A percentile compares a stretch with the other conserved stretches of the same genome.
phyloP scores from a whole-genome alignment of 2,113 vertebrate species.

The Phrynosoma blainvillii region DNA sequence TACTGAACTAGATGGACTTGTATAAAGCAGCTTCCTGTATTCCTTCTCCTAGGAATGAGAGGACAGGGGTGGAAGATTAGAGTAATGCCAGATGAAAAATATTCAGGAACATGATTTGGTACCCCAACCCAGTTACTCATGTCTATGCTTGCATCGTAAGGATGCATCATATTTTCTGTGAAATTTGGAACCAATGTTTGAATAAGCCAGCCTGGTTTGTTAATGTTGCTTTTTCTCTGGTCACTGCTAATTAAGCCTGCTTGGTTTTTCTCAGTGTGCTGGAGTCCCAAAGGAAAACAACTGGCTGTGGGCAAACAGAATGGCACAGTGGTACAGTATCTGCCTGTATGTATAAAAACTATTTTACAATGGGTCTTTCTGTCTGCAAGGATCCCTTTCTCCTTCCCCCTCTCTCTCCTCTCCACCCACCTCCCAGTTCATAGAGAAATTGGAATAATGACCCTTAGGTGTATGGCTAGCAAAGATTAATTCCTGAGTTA shows the following conservation, averaged over 20 bases:
- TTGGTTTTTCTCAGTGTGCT: slow-evolving; percentile 82
- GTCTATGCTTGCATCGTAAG: too few species aligned
- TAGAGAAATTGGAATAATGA: not conserved
- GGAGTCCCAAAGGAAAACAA: slow-evolving; percentile 98
- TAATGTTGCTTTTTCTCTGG: not conserved
- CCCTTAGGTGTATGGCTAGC: not conserved
- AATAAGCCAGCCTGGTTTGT: not conserved
- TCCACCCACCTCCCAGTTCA: not conserved
- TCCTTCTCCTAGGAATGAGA: too few species aligned
- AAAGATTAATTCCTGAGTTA: not conserved
- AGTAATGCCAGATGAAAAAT: too few species aligned
- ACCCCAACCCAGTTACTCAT: too few species aligned
- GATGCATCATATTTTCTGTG: too few species aligned
- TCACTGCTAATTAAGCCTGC: not conserved
- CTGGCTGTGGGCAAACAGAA: slow-evolving; percentile 92
- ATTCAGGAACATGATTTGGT: too few species aligned
- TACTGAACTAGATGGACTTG: too few species aligned
- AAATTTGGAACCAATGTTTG: too few species aligned
- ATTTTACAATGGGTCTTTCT: not conserved
- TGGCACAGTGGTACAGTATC: slow-evolving; percentile 91
- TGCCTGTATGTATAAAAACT: slow-evolving; percentile 84
- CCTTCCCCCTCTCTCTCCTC: not conserved
- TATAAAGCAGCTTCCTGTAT: too few species aligned
- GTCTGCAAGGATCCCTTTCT: too few species aligned
- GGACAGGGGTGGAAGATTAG: too few species aligned